Conservation (phyloP, 1,140 invertebrate species). For the Papilio glaucus region DNA sequence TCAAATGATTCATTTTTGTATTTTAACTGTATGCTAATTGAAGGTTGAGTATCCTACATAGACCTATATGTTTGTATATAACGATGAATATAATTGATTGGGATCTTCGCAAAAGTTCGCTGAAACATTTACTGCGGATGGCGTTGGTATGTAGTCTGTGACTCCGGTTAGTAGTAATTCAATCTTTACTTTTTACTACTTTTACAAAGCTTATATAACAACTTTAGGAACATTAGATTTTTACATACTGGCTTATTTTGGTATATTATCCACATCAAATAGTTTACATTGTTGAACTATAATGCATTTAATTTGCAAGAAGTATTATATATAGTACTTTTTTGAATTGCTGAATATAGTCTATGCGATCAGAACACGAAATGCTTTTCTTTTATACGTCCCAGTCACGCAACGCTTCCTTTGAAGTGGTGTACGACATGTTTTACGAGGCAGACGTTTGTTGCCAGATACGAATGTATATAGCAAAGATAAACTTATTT, state of each 20-base stretch:
- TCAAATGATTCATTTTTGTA: constrained; percentile 2
- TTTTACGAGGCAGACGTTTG: constrained; percentile 19
- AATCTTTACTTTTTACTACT: no score
- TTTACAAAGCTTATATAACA: no score
- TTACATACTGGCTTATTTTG: no score
- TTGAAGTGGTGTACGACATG: constrained; percentile 27
- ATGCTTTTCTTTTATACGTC: background rate
- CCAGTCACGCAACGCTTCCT: constrained; percentile 26
- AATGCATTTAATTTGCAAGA: background rate
- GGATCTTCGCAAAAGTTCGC: background rate
- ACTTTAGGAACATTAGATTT: no score
- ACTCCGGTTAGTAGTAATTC: no score
- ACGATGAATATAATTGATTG: background rate
- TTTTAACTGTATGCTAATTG: background rate
- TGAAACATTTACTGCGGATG: background rate
- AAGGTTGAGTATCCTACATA: background rate
- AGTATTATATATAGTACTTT: background rate
- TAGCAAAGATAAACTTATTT: constrained; percentile 6
- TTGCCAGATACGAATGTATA: constrained; percentile 22
- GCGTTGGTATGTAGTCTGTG: background rate
- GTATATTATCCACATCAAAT: background rate
- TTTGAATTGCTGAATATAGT: background rate
- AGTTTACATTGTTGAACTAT: background rate
- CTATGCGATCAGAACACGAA: constrained; percentile 19
- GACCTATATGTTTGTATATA: background rate